These are phyloP conservation scores for Drosophila neotestacea DNA, from an alignment of 2,888 invertebrate species.

Conservation along the genomic window DNA sequence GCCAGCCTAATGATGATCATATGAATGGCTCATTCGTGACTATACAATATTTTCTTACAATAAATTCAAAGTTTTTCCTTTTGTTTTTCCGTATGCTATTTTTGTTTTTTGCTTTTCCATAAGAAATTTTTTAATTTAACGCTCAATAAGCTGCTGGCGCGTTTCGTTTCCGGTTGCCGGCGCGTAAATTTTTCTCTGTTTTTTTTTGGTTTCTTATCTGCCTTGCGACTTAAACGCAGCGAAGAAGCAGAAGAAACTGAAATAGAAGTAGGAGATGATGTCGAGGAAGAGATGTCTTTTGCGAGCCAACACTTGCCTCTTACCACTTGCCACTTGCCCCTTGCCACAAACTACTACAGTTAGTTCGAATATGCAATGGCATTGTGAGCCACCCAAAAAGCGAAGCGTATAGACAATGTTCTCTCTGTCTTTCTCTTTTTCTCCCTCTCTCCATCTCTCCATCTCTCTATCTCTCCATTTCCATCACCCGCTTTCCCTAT, in stretches of 20 bases:
- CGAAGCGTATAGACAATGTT: constrained; percentile 37
- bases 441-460: neutral
- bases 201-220: constrained; percentile 24
- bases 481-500: neutral
- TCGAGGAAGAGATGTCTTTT: constrained; percentile 23
- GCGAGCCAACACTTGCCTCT: neutral
- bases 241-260: constrained; percentile 5
- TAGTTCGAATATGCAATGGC: constrained; percentile 42
- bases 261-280: neutral
- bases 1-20: constrained; percentile 8
- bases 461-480: neutral
- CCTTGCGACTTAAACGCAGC: constrained; percentile 23
- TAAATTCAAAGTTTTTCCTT: constrained; percentile 22
- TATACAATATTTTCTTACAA: constrained; percentile 12
- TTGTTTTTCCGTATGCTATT: constrained; percentile 14
- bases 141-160: constrained; percentile 78
- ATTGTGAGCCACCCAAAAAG: constrained; percentile 28
- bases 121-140: constrained; percentile 82
- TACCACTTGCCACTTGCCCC: no score
- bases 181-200: constrained; percentile 32
- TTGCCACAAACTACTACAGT: constrained; percentile 44
- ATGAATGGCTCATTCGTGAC: constrained; percentile 16
- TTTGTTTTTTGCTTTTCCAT: constrained; percentile 36
- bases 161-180: constrained; percentile 58
- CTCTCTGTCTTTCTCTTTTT: no score